These are phyloP conservation scores for Apodemia mormo DNA, from an alignment of 2,888 invertebrate genomes.

Conservation along the genomic window DNA sequence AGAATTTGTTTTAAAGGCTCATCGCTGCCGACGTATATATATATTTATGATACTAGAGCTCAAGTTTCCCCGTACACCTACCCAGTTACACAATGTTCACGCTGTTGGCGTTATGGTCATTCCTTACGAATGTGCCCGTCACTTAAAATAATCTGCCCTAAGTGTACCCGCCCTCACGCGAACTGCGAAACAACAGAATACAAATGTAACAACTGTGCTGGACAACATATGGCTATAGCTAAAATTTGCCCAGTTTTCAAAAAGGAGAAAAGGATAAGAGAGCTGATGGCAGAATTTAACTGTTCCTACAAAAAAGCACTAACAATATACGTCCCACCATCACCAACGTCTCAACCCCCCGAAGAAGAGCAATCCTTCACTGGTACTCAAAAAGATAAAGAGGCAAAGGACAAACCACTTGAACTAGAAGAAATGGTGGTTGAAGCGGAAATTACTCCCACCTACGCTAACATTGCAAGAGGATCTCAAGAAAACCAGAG, in stretches of 20 bases:
- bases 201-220: conserved; percentile 20
- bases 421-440: no score
- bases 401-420: no score
- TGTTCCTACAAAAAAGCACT: conserved; percentile 11
- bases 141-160: no score
- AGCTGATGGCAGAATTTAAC: conserved; percentile 9
- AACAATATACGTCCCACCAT: no score
- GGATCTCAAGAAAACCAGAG: no score
- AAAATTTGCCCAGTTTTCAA: conserved; percentile 17
- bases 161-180: conserved; percentile 1
- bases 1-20: no score
- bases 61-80: background rate
- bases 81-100: background rate
- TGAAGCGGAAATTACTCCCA: no score
- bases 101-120: background rate
- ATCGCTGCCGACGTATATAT: no score
- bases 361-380: no score
- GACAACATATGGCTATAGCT: conserved; percentile 8
- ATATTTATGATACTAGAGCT: no score
- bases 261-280: conserved; percentile 14
- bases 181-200: conserved; percentile 17
- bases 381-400: background rate
- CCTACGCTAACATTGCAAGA: no score
- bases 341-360: background rate
- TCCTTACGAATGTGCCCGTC: conserved; percentile 1